Percentiles rank a stretch among this genome's conserved stretches.
These are phyloP conservation scores for Fragum sueziense DNA, from an alignment of 2,888 invertebrate species.

Conservation along the genomic window DNA sequence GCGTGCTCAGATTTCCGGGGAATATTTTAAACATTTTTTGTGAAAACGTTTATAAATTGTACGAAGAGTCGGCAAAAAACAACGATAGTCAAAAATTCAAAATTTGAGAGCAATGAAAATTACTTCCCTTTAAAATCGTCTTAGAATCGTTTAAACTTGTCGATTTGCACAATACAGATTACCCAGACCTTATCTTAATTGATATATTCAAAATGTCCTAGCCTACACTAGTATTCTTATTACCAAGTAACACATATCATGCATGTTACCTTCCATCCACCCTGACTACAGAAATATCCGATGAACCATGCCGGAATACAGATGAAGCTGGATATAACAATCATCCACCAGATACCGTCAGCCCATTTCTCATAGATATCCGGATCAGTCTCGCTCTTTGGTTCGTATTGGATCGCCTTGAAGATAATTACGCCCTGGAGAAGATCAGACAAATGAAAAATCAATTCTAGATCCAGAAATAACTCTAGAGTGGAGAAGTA, in stretches of 20 bases:
- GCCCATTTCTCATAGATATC: slow-evolving; percentile 68
- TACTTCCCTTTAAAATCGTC: too few species aligned
- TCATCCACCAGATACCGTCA: slow-evolving; percentile 72
- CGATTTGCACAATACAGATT: too few species aligned
- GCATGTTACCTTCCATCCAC: slow-evolving; percentile 24
- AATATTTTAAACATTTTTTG: too few species aligned
- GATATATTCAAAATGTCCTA: not conserved
- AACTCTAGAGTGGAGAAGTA: too few species aligned
- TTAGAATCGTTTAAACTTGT: too few species aligned
- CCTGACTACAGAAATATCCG: slow-evolving; percentile 58
- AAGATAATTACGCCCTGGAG: slow-evolving; percentile 74
- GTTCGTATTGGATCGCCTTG: slow-evolving; percentile 71
- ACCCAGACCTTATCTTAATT: not conserved
- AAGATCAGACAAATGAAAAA: too few species aligned
- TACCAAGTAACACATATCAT: not conserved
- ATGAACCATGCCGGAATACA: slow-evolving; percentile 73
- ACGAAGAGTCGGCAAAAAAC: too few species aligned
- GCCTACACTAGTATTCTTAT: not conserved
- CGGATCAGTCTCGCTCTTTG: slow-evolving; percentile 61
- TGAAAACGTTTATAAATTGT: too few species aligned
- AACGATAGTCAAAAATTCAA: too few species aligned
- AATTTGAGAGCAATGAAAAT: too few species aligned
- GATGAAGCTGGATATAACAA: slow-evolving; percentile 65
- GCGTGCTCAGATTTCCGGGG: too few species aligned
- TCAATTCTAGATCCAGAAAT: too few species aligned